These are phyloP conservation scores for Melanotus villosus DNA, from an alignment of 2,888 invertebrate species.

Conservation along the genomic window DNA sequence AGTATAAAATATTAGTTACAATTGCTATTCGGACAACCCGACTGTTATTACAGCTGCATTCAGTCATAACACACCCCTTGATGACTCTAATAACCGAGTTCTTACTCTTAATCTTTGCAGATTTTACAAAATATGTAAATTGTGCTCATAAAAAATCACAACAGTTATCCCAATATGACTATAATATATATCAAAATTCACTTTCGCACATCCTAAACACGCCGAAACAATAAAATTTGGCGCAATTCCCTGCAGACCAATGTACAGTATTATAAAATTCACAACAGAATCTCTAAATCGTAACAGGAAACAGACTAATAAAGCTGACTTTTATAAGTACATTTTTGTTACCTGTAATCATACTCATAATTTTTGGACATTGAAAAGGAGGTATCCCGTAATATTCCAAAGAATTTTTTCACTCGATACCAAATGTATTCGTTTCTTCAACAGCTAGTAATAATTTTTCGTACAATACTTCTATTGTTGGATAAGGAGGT, in stretches of 20 bases:
- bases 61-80: slow-evolving; percentile 31
- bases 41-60: slow-evolving; percentile 40
- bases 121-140: slow-evolving; percentile 20
- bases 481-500: slow-evolving; percentile 95
- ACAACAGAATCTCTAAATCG: slow-evolving; percentile 8
- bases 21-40: slow-evolving; percentile 20
- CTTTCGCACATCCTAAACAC: neutral
- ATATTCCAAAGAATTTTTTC: slow-evolving; percentile 60
- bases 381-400: neutral
- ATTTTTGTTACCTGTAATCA: slow-evolving; percentile 8
- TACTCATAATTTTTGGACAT: neutral
- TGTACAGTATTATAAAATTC: slow-evolving; percentile 16
- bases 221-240: neutral
- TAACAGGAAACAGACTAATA: slow-evolving; percentile 19
- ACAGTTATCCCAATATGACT: slow-evolving; percentile 1
- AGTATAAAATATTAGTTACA: slow-evolving; percentile 29
- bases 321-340: slow-evolving; percentile 16
- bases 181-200: slow-evolving; percentile 23
- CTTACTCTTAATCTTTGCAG: neutral
- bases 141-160: slow-evolving; percentile 8
- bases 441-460: slow-evolving; percentile 96
- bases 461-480: slow-evolving; percentile 92
- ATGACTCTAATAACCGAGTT: slow-evolving; percentile 6
- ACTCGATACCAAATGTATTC: slow-evolving; percentile 96
- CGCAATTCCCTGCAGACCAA: slow-evolving; percentile 10